Conservation (phyloP, 2,888 invertebrate species). For the Drosophila hamatofila region DNA sequence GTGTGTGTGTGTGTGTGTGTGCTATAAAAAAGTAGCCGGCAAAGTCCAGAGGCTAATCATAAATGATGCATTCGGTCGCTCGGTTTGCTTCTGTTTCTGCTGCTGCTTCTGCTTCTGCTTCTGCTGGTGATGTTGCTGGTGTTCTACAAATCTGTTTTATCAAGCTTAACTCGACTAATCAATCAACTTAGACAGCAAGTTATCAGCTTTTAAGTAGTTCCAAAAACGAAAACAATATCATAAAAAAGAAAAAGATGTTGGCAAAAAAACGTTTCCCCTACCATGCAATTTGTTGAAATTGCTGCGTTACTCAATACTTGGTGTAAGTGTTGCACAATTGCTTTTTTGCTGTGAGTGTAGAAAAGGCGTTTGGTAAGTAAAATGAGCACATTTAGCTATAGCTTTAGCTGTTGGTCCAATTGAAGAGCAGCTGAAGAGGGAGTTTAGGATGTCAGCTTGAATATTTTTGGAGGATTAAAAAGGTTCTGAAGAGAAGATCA, state of each 20-base stretch:
- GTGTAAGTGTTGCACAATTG: neutral
- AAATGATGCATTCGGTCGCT: constrained; percentile 40
- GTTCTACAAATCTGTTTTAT: constrained; percentile 33
- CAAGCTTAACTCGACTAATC: constrained; percentile 53
- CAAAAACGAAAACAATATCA: constrained; percentile 5
- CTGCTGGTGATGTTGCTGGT: neutral
- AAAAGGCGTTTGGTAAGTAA: neutral
- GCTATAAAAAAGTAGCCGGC: constrained; percentile 14
- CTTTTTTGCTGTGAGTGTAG: neutral
- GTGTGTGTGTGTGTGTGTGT: constrained; percentile 1
- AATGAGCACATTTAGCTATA: neutral
- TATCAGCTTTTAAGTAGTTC: constrained; percentile 50
- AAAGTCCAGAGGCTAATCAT: constrained; percentile 52
- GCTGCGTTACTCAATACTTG: neutral
- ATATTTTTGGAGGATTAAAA: neutral
- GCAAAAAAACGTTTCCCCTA: neutral
- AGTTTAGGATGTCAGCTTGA: neutral
- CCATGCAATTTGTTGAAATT: neutral
- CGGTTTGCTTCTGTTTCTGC: constrained; percentile 2
- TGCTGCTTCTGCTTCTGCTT: neutral
- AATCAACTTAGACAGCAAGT: constrained; percentile 55
- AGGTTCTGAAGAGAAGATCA: neutral
- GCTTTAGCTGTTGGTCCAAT: neutral
- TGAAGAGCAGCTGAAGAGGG: neutral
- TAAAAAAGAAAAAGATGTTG: neutral